These are phyloP conservation scores for Chamaedrilus cognettii DNA, from an alignment of 2,888 invertebrate genomes.

Conservation along the genomic window DNA sequence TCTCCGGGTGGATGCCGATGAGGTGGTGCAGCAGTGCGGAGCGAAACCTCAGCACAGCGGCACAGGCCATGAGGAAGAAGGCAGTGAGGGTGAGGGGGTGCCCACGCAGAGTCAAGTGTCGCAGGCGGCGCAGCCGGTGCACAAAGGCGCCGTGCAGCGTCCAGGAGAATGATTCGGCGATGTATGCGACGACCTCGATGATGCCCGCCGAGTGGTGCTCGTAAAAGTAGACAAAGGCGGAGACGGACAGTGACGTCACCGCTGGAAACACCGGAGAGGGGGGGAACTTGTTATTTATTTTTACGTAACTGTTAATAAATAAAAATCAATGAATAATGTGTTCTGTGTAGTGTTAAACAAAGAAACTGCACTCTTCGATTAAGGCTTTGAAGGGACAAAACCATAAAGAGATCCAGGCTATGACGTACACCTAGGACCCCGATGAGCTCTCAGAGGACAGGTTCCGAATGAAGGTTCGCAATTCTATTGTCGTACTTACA, in stretches of 20 bases:
- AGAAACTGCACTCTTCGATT: no score
- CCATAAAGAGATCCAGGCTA: no score
- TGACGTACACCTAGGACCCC: no score
- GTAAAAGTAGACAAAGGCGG: conserved; percentile 58
- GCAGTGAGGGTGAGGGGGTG: conserved; percentile 70
- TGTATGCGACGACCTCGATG: conserved; percentile 73
- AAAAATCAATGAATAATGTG: no score
- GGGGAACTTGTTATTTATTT: no score
- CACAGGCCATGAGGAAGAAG: conserved; percentile 71
- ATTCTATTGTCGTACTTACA: no score
- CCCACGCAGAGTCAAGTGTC: conserved; percentile 71
- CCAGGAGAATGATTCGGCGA: conserved; percentile 78
- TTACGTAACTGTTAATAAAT: no score
- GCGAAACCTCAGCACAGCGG: conserved; percentile 72
- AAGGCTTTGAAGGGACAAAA: no score
- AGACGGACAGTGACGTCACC: conserved; percentile 70
- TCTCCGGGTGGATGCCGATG: background rate
- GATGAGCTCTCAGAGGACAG: no score
- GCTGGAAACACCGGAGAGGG: no score
- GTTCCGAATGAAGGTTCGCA: no score
- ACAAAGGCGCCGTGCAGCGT: conserved; percentile 77
- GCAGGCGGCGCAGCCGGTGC: conserved; percentile 66
- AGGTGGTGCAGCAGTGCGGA: conserved; percentile 64
- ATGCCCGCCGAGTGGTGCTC: conserved; percentile 59
- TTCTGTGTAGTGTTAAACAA: no score